A percentile compares a stretch with the other conserved stretches of the same genome.
phyloP scores from a whole-genome alignment of 1,140 invertebrate species.

The Archegozetes longisetosus region DNA sequence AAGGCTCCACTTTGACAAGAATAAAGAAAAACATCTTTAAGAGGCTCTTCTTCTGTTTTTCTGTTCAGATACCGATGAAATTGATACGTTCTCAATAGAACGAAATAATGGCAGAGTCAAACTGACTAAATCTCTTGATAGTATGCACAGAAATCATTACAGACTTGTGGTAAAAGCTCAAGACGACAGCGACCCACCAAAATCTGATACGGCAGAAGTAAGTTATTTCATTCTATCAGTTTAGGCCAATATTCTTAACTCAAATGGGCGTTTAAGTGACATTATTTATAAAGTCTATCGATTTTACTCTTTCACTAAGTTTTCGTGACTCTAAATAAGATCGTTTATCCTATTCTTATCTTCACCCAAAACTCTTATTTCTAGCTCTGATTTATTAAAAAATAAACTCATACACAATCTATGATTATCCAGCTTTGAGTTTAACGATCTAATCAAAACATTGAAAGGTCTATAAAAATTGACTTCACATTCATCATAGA shows the following conservation, averaged over 20 bases:
- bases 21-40: neutral
- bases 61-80: constrained; percentile 18
- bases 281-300: no score
- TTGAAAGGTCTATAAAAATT: no score
- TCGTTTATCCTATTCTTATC: neutral
- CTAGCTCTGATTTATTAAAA: no score
- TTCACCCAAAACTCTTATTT: no score
- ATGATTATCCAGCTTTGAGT: no score
- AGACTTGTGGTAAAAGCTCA: constrained; percentile 71
- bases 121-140: constrained; percentile 80
- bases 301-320: neutral
- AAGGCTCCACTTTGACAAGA: neutral
- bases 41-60: neutral
- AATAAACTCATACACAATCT: no score
- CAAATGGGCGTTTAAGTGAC: no score
- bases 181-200: constrained; percentile 24
- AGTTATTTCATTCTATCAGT: constrained; percentile 3
- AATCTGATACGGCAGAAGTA: constrained; percentile 25
- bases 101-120: constrained; percentile 81
- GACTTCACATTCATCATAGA: no score
- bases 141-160: constrained; percentile 85
- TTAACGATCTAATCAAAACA: no score
- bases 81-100: constrained; percentile 24
- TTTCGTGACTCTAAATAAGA: neutral
- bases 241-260: no score